Evolutionary conservation across 1,140 invertebrate species (phyloP).

Genomic region (Adoxophyes honmai): DNA sequence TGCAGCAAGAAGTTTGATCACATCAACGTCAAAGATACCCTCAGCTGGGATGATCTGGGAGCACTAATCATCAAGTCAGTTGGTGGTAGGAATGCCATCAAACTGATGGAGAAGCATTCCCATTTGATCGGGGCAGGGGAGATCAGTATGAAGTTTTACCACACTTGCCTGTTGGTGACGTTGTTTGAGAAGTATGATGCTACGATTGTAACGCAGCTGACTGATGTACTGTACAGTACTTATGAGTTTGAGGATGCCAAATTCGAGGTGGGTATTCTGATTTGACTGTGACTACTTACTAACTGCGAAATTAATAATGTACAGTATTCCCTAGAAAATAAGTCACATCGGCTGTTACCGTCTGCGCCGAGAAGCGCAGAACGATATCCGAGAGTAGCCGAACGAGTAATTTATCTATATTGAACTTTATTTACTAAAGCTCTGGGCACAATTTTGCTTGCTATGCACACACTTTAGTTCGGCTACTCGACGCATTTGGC

Average conservation of each 20-base stretch:
- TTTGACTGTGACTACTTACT: too few species aligned
- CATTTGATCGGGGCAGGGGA: conserved; percentile 57
- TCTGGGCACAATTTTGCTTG: too few species aligned
- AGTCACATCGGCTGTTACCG: too few species aligned
- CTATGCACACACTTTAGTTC: too few species aligned
- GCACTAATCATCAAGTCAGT: conserved; percentile 69
- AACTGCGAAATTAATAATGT: too few species aligned
- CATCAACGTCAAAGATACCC: conserved; percentile 59
- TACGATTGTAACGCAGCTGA: conserved; percentile 48
- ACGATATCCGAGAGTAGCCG: too few species aligned
- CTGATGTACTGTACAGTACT: conserved; percentile 64
- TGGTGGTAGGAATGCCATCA: conserved; percentile 65
- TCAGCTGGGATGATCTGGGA: conserved; percentile 71
- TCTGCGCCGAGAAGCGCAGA: too few species aligned
- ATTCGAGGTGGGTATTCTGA: conserved; percentile 50
- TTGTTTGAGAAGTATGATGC: conserved; percentile 68
- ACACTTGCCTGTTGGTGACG: conserved; percentile 57
- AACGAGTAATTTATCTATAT: too few species aligned
- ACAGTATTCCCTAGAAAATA: too few species aligned
- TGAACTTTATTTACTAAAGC: too few species aligned
- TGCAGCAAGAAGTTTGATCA: conserved; percentile 69
- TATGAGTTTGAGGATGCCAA: conserved; percentile 62
- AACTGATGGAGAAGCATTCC: conserved; percentile 58
- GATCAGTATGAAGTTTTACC: conserved; percentile 68
- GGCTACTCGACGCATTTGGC: too few species aligned